Evolutionary conservation across 1,140 invertebrate species (phyloP).

Genomic region (Ganaspis sp.): DNA sequence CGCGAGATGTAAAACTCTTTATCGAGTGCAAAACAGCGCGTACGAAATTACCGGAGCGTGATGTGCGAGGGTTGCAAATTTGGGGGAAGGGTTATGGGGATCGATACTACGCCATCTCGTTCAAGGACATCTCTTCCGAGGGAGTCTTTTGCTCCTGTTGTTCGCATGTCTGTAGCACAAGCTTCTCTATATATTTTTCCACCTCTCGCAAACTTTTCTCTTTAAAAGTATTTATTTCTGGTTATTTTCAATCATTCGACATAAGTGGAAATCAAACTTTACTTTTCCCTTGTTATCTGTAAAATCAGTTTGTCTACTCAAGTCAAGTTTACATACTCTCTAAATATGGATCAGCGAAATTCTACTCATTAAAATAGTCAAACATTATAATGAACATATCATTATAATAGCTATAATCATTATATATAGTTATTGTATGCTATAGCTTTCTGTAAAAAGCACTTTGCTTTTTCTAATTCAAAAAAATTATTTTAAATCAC

Average conservation of each 20-base stretch:
- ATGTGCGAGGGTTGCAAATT: slow-evolving; percentile 30
- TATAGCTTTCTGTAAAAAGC: too few species aligned
- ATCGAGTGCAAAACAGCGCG: slow-evolving; percentile 19
- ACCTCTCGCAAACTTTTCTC: background rate
- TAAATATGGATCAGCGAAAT: too few species aligned
- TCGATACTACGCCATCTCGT: slow-evolving; percentile 49
- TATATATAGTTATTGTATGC: too few species aligned
- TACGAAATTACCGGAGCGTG: slow-evolving; percentile 10
- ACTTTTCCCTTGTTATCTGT: too few species aligned
- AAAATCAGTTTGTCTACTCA: background rate
- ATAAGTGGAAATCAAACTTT: too few species aligned
- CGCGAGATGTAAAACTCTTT: slow-evolving; percentile 32
- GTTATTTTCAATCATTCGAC: background rate
- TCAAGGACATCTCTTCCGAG: slow-evolving; percentile 46
- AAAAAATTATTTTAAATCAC: background rate
- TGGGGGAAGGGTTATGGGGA: slow-evolving; percentile 48
- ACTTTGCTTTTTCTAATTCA: too few species aligned
- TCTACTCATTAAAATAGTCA: too few species aligned
- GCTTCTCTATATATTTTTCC: background rate
- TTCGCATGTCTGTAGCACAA: background rate
- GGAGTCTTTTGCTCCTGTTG: slow-evolving; percentile 7
- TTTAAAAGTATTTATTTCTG: background rate
- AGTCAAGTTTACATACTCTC: too few species aligned
- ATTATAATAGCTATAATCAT: too few species aligned
- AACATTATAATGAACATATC: too few species aligned